These are phyloP conservation scores for Mesembrinibis cayennensis DNA, from an alignment of 2,113 vertebrate species.

Conservation along the genomic window DNA sequence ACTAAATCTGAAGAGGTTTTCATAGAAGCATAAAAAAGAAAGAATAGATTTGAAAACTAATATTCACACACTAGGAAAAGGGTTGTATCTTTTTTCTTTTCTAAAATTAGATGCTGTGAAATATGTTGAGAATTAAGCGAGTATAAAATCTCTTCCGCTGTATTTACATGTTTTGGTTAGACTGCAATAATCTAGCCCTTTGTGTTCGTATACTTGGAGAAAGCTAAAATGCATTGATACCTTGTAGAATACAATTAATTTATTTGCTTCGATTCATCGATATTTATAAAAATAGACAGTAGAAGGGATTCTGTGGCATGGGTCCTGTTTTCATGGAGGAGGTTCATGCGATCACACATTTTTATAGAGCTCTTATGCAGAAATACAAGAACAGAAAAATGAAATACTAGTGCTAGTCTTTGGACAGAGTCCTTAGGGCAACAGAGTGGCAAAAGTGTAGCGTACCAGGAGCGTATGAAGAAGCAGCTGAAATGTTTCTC, in stretches of 20 bases:
- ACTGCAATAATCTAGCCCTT: background rate
- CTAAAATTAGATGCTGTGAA: background rate
- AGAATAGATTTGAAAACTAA: background rate
- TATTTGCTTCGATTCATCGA: accelerated
- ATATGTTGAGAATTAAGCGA: background rate
- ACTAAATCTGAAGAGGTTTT: background rate
- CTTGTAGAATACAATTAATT: background rate
- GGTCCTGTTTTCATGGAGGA: background rate
- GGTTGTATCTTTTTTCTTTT: background rate
- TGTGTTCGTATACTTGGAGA: background rate
- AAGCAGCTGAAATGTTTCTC: background rate
- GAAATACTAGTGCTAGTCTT: background rate
- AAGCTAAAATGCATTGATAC: background rate
- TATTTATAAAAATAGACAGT: background rate
- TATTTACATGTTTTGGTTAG: background rate
- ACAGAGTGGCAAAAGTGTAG: accelerated
- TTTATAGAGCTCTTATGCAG: accelerated
- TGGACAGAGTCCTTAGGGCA: background rate
- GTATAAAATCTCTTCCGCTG: background rate
- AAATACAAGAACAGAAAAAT: background rate
- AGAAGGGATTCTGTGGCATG: background rate
- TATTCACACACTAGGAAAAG: background rate
- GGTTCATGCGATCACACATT: accelerated
- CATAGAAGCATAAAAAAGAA: background rate
- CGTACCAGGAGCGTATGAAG: background rate